A percentile compares a stretch with the other conserved stretches of the same genome.
phyloP scores from a whole-genome alignment of 2,797 vertebrate genomes.

The Lerista edwardsae region DNA sequence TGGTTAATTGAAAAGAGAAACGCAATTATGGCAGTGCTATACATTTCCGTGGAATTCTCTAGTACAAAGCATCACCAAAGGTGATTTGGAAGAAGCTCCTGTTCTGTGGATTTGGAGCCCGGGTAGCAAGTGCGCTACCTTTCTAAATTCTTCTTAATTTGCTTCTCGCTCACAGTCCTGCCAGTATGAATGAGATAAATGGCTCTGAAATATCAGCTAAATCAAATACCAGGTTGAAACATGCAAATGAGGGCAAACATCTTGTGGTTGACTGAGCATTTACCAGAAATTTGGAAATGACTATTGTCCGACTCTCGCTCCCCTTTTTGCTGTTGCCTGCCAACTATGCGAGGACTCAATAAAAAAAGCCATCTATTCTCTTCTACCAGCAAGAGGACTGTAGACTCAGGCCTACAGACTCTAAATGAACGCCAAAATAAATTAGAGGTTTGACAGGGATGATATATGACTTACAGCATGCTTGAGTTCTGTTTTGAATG shows the following conservation, averaged over 20 bases:
- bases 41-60: constrained; percentile 32
- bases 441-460: constrained; percentile 71
- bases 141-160: constrained; percentile 20
- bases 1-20: constrained; percentile 1
- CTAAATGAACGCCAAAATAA: constrained; percentile 71
- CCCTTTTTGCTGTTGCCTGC: constrained; percentile 54
- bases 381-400: constrained; percentile 66
- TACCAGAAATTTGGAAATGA: constrained; percentile 55
- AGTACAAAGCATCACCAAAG: constrained; percentile 22
- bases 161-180: constrained; percentile 35
- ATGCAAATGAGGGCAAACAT: constrained; percentile 43
- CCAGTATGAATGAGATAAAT: constrained; percentile 45
- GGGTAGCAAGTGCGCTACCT: neutral
- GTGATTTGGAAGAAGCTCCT: neutral
- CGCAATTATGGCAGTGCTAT: neutral
- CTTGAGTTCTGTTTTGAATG: constrained; percentile 66
- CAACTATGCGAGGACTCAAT: constrained; percentile 62
- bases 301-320: constrained; percentile 34
- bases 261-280: constrained; percentile 41
- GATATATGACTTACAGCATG: constrained; percentile 52
- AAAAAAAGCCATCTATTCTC: constrained; percentile 63
- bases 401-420: constrained; percentile 49
- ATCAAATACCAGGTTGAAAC: constrained; percentile 35
- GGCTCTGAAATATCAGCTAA: constrained; percentile 15
- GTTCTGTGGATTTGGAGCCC: constrained; percentile 6